Conservation (phyloP, 2,113 vertebrate species). For the Noturus placidus region DNA sequence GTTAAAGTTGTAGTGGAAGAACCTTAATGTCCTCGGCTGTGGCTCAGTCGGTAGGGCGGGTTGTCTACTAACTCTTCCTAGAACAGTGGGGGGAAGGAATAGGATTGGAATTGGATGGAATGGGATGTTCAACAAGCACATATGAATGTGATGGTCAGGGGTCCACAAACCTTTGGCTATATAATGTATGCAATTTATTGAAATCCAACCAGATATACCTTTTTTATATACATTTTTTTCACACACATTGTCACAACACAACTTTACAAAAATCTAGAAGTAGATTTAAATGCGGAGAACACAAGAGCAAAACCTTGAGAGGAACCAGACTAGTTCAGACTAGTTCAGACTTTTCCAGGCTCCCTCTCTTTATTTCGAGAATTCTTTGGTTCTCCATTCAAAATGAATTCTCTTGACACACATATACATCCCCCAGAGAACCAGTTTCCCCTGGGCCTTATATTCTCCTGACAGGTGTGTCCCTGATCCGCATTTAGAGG, state of each 20-base stretch:
- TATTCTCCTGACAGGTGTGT: conserved; percentile 65
- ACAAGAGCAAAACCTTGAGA: not conserved
- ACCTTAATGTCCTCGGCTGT: not conserved
- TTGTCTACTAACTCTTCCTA: too few species aligned
- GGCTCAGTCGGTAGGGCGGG: too few species aligned
- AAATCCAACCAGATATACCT: not conserved
- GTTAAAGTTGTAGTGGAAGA: not conserved
- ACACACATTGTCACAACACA: too few species aligned
- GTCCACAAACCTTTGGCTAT: not conserved
- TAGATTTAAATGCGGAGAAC: too few species aligned
- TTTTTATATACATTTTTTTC: too few species aligned
- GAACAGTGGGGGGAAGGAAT: not conserved
- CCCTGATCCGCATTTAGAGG: conserved; percentile 53
- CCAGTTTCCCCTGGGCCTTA: conserved; percentile 17
- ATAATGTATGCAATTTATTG: not conserved
- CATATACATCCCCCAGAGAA: not conserved
- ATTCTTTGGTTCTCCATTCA: not conserved
- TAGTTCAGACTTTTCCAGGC: not conserved
- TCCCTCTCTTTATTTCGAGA: not conserved
- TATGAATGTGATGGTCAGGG: not conserved
- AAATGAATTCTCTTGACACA: not conserved
- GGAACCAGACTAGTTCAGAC: not conserved
- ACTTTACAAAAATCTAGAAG: too few species aligned
- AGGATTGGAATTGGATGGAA: not conserved
- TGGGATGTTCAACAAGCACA: not conserved